These are phyloP conservation scores for Spheniscus mendiculus DNA, from an alignment of 2,113 vertebrate species.

Conservation along the genomic window DNA sequence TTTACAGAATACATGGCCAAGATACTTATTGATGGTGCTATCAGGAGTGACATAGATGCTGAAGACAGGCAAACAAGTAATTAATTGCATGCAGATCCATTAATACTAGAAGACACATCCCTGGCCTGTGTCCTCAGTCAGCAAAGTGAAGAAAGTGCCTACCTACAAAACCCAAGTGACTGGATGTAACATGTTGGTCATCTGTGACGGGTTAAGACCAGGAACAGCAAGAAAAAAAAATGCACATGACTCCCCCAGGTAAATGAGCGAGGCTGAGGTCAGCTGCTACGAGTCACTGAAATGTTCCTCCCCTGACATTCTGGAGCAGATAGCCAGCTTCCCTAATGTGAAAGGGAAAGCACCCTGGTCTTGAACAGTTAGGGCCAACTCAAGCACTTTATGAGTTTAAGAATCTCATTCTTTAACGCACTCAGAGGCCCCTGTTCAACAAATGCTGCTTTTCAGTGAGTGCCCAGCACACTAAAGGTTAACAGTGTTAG, in stretches of 20 bases:
- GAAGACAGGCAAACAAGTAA: neutral
- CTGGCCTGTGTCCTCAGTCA: neutral
- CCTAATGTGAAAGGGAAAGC: neutral
- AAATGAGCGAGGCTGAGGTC: neutral
- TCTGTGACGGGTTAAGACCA: neutral
- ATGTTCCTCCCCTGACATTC: neutral
- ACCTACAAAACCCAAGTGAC: neutral
- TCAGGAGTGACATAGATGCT: neutral
- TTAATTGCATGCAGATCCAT: neutral
- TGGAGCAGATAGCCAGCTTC: neutral
- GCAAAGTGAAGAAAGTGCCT: neutral
- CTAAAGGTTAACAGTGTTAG: neutral
- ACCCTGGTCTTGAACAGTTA: neutral
- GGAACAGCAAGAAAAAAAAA: neutral
- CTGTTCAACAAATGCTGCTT: neutral
- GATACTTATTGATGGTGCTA: neutral
- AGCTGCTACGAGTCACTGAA: neutral
- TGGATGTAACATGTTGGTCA: neutral
- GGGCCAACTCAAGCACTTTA: neutral
- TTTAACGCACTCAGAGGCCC: neutral
- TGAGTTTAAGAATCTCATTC: neutral
- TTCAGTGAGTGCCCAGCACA: neutral
- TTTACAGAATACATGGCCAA: neutral
- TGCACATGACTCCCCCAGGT: neutral
- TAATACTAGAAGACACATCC: neutral